Percentiles rank a stretch among this genome's conserved stretches.
These are phyloP conservation scores for Athripsodes cinereus DNA, from an alignment of 2,888 invertebrate genomes.

Conservation along the genomic window DNA sequence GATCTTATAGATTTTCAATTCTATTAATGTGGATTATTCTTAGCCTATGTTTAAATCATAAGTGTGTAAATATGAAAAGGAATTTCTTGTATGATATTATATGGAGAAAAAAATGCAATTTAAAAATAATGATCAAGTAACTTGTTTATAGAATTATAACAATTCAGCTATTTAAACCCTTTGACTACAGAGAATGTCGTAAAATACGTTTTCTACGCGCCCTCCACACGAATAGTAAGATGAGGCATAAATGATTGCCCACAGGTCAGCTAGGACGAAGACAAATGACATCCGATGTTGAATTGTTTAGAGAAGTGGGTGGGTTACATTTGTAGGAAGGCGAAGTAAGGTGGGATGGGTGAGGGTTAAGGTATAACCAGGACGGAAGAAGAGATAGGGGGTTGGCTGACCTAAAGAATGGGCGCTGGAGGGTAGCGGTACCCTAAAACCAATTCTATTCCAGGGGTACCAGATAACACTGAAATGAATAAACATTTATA, in stretches of 20 bases:
- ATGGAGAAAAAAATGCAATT: no score
- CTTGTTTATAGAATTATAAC: no score
- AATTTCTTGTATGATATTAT: no score
- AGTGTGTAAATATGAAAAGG: no score
- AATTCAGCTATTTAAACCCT: not conserved
- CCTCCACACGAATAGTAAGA: slow-evolving; percentile 44
- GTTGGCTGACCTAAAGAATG: slow-evolving; percentile 30
- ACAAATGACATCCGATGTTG: slow-evolving; percentile 51
- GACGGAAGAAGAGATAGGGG: slow-evolving; percentile 30
- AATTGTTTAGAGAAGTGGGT: slow-evolving; percentile 35
- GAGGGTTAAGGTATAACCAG: slow-evolving; percentile 32
- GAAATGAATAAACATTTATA: not conserved
- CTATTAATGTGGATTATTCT: no score
- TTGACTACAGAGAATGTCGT: not conserved
- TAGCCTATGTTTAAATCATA: no score
- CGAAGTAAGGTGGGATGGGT: slow-evolving; percentile 33
- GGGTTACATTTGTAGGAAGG: slow-evolving; percentile 27
- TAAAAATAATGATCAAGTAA: no score
- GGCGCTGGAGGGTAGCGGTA: not conserved
- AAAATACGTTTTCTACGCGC: not conserved
- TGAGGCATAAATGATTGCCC: slow-evolving; percentile 51
- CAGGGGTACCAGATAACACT: not conserved
- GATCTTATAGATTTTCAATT: no score
- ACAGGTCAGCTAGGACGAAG: slow-evolving; percentile 52
- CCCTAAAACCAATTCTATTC: not conserved